phyloP scores from a whole-genome alignment of 2,797 vertebrate species.

The Helostoma temminkii region DNA sequence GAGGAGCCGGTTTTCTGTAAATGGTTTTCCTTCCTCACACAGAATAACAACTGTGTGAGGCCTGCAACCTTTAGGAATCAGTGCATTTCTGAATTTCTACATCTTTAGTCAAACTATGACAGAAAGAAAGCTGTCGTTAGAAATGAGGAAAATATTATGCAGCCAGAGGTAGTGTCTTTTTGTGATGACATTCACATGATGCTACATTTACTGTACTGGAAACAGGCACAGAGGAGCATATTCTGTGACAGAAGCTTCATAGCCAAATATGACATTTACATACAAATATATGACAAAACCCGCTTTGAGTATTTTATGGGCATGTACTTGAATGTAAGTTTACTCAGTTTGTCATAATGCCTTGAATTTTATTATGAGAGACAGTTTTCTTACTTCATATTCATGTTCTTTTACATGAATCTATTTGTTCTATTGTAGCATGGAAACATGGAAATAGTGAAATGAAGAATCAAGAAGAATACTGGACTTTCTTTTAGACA shows the following conservation, averaged over 20 bases:
- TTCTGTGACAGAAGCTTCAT: neutral
- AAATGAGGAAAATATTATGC: neutral
- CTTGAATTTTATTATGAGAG: constrained; percentile 31
- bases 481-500: constrained; percentile 11
- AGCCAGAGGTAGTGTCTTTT: constrained; percentile 1
- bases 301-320: constrained; percentile 22
- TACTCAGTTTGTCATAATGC: constrained; percentile 11
- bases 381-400: constrained; percentile 4
- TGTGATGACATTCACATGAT: neutral
- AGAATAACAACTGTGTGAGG: constrained; percentile 13
- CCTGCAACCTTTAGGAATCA: constrained; percentile 16
- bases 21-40: constrained; percentile 5
- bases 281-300: constrained; percentile 20
- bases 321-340: constrained; percentile 10
- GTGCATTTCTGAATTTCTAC: too few relatives aligned
- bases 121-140: neutral
- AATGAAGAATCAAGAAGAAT: constrained; percentile 24
- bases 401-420: neutral
- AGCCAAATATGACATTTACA: constrained; percentile 16
- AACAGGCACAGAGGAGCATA: neutral
- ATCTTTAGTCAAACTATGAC: too few relatives aligned
- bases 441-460: too few relatives aligned
- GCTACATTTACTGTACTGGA: constrained; percentile 3
- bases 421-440: too few relatives aligned
- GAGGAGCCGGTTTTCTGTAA: neutral